A percentile compares a stretch with the other conserved stretches of the same genome.
Evolutionary conservation across 2,797 vertebrate species (phyloP).

Genomic region (Lateolabrax maculatus): DNA sequence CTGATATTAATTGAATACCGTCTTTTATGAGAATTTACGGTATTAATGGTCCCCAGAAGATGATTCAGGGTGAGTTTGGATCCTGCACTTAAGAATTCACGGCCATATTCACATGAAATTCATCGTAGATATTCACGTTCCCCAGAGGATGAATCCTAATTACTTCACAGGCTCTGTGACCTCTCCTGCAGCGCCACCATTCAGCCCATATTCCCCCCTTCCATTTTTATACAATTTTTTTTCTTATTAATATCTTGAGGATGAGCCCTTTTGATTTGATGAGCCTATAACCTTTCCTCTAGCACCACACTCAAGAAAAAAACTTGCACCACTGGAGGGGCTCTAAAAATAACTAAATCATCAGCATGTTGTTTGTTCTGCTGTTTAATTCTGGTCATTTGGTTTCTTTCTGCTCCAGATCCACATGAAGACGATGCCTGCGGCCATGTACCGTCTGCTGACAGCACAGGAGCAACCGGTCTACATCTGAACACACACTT

Average conservation of each 20-base stretch:
- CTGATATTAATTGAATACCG: neutral
- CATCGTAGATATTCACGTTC: too few species aligned
- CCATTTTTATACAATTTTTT: too few species aligned
- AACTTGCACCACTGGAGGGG: neutral
- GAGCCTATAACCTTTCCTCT: neutral
- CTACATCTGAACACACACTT: slow-evolving; percentile 80
- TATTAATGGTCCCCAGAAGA: neutral
- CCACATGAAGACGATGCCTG: slow-evolving; percentile 99
- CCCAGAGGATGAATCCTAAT: neutral
- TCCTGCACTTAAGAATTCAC: too few species aligned
- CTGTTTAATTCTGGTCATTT: neutral
- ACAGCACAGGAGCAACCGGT: slow-evolving; percentile 92
- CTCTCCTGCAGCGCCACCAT: too few species aligned
- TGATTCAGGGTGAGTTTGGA: neutral
- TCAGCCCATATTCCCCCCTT: neutral
- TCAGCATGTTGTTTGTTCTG: neutral
- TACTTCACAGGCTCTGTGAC: neutral
- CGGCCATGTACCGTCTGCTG: slow-evolving; percentile 98
- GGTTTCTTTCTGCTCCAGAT: slow-evolving; percentile 85
- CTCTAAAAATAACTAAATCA: neutral
- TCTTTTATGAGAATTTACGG: neutral
- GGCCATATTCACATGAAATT: too few species aligned
- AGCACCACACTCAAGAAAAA: neutral
- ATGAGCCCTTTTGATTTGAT: neutral
- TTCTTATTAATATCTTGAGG: too few species aligned